Conservation (phyloP, 2,888 invertebrate genomes). For the Terebella lapidaria region DNA sequence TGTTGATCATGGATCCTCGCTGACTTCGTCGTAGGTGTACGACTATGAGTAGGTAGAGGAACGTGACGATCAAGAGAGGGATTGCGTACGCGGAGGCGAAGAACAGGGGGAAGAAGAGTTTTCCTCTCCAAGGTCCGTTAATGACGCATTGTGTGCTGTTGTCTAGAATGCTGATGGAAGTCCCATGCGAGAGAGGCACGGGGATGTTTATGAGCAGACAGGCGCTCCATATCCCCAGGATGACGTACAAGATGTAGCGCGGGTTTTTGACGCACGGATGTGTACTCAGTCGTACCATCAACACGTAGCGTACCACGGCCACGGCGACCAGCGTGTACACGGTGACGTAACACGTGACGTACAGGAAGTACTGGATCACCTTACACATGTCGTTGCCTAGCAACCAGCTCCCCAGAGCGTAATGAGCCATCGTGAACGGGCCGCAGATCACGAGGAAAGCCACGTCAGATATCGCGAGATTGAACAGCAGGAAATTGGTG, state of each 20-base stretch:
- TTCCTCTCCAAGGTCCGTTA: conserved; percentile 8
- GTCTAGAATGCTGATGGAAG: not conserved
- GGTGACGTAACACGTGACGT: conserved; percentile 20
- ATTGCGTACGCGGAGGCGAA: conserved; percentile 83
- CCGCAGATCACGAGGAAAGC: conserved; percentile 19
- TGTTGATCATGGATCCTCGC: not conserved
- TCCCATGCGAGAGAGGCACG: conserved; percentile 15
- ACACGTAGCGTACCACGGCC: conserved; percentile 18
- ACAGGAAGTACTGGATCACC: conserved; percentile 20
- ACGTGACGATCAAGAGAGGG: conserved; percentile 77
- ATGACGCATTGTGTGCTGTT: conserved; percentile 15
- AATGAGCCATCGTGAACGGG: conserved; percentile 16
- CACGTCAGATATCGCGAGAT: conserved; percentile 20
- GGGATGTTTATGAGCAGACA: conserved; percentile 20
- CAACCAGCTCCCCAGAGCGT: conserved; percentile 18
- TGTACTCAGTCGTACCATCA: conserved; percentile 9
- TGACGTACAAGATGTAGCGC: conserved; percentile 5
- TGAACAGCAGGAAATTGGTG: conserved; percentile 20
- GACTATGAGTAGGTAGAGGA: conserved; percentile 83
- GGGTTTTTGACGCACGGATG: not conserved
- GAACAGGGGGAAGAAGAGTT: conserved; percentile 53
- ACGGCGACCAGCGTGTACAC: conserved; percentile 21
- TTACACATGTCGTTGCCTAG: conserved; percentile 19
- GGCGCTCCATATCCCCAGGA: conserved; percentile 13
- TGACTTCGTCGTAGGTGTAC: conserved; percentile 49